Base-by-base conservation (phyloP, 2,113 vertebrate genomes). In the Pseudois nayaur region DNA sequence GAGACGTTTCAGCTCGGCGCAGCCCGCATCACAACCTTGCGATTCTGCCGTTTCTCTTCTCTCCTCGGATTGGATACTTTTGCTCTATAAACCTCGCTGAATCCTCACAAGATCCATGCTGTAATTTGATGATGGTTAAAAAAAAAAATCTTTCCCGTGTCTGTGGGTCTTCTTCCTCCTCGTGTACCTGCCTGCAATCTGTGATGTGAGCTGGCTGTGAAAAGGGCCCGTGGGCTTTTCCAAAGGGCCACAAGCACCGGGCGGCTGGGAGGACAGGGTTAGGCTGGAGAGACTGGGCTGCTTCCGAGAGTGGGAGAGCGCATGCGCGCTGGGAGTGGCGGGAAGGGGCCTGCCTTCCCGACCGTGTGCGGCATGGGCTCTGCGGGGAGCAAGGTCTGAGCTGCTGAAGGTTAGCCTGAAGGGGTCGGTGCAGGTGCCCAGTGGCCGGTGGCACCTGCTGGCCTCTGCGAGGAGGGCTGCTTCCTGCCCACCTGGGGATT, bases 301-400 rank as follows among this genome's bases (percentile, higher is more conserved):
- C 29, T 1, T 1, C 25, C 8, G 3, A 10, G 27, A 50, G 45
- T 11, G 10, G 9, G 33, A 7, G 31, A 15, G 21, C 21, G 33
- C 0, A 1, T 6, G n/a, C 4, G n/a, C 10, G 48, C 43, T 67
- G 1, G 8, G 21, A 4, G 0, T 3, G 33, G 52, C 1, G 57
- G 52, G 6, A n/a, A 50, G 10, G 23, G 6, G 23, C 31, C 23
- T 3, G 27, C 23, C 14, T 19, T 29, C 13, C 6, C 2, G 4
- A 40, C 19, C 10, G 33, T 13, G 2, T 13, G 6, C 12, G 1
- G 29, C 13, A 8, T 9, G 45, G 9, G 23, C 36, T 76, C 40
- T 94, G 17, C 43, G 1, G 1, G 15, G 6, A 82, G 54, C 12
- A 45, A 48, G 78, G 33, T 33, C 52, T 59, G 31, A 55, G 8